These are phyloP conservation scores for Idaea biselata DNA, from an alignment of 2,888 invertebrate species.

Conservation along the genomic window DNA sequence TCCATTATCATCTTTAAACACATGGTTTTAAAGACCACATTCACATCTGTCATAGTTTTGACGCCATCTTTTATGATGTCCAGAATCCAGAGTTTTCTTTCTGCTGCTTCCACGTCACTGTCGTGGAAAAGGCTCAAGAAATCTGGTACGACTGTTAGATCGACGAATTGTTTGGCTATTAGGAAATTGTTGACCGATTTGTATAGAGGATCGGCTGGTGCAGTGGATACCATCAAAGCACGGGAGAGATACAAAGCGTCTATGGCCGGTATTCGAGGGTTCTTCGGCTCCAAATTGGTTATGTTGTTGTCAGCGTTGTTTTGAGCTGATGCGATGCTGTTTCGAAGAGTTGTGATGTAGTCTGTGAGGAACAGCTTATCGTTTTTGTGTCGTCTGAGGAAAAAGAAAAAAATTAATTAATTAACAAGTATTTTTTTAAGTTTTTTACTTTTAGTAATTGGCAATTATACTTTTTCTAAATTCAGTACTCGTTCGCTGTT, in stretches of 20 bases:
- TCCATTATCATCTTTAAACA: constrained; percentile 89
- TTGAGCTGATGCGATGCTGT: constrained; percentile 76
- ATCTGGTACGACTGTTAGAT: constrained; percentile 91
- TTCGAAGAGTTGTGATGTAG: constrained; percentile 84
- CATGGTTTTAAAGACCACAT: constrained; percentile 86
- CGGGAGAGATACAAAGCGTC: constrained; percentile 86
- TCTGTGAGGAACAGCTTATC: constrained; percentile 84
- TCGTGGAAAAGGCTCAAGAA: constrained; percentile 92
- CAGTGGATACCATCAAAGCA: constrained; percentile 85
- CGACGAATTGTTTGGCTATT: constrained; percentile 87
- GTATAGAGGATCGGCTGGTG: constrained; percentile 89
- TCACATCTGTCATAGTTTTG: constrained; percentile 86
- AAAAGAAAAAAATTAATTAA: constrained; percentile 10
- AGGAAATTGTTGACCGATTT: constrained; percentile 88
- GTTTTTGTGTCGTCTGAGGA: constrained; percentile 78
- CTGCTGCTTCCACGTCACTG: constrained; percentile 84
- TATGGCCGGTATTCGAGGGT: constrained; percentile 80
- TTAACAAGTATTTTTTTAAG: not conserved
- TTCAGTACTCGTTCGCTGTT: too few species aligned
- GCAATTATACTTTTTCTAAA: constrained; percentile 4
- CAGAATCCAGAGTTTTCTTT: constrained; percentile 89
- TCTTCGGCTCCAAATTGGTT: constrained; percentile 36
- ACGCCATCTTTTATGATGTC: constrained; percentile 88
- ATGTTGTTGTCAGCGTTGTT: constrained; percentile 31
- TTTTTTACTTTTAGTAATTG: not conserved